Evolutionary conservation across 2,888 invertebrate genomes (phyloP), one percentile per base, ranked within the genome.

Genomic region (Rhagium mordax): DNA sequence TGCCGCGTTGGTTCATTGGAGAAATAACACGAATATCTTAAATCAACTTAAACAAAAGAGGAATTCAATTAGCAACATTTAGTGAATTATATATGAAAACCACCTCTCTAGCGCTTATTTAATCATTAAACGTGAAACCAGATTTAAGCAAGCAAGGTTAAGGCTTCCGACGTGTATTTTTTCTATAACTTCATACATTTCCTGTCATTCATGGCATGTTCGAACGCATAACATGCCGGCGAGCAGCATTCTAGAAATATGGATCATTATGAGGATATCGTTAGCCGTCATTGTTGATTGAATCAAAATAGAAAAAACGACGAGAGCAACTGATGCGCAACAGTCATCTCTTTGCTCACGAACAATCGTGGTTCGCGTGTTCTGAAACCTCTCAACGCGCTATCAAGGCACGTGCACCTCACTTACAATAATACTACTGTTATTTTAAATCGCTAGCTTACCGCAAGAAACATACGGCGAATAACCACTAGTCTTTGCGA

Each of bases 341-440:
- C 80, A 71, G 73, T 74, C 75, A 75, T 76, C 77, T 76, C 71
- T 79, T 79, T 78, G 76, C 77, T 84, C 84, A 84, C 84, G 83
- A 83, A 81, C 80, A 78, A 81, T 83, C 83, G 82, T 84, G 84
- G 83, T 82, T 84, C 81, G 83, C 84, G 82, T 83, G 84, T 82
- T 82, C 78, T 78, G 72, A 78, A 79, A 80, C 72, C 74, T 79
- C 82, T 78, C 65, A 53, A 29, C 65, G 48, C 65, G 53, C 20
- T 21, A 53, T 75, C 71, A 70, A 75, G 83, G 84, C 84, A 84
- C 84, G 84, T 84, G 84, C 81, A 83, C 79, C 72, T 79, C 78
- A 69, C 77, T 78, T 72, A 76, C 74, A 73, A 73, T 77, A 78
- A 74, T 67, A 83, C 81, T 83, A 83, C 83, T 84, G 83, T 84